Evolutionary conservation across 1,140 invertebrate genomes (phyloP).

Genomic region (Aphidius ervi): DNA sequence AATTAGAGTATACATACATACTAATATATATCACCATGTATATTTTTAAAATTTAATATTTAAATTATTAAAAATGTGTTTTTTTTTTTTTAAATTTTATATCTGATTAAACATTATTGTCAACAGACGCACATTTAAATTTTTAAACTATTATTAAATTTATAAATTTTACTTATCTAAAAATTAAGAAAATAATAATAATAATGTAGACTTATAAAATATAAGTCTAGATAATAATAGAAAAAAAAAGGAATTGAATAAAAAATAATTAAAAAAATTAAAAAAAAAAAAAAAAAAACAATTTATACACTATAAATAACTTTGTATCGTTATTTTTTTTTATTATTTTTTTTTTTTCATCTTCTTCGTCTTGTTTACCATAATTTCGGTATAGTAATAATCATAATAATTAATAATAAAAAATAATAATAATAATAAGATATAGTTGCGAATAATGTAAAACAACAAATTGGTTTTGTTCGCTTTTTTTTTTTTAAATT

Average conservation of each 20-base stretch:
- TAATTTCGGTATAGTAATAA: conserved; percentile 12
- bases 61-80: not conserved
- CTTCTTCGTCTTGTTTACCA: conserved; percentile 16
- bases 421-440: conserved; percentile 22
- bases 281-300: not conserved
- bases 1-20: no score
- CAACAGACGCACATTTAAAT: no score
- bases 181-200: no score
- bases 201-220: no score
- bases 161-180: no score
- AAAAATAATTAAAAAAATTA: conserved; percentile 4
- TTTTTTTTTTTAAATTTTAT: no score
- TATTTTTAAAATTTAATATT: not conserved
- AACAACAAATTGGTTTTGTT: conserved; percentile 22
- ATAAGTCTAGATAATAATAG: conserved; percentile 1
- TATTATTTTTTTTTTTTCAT: conserved; percentile 14
- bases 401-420: conserved; percentile 1
- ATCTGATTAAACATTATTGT: no score
- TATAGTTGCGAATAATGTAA: conserved; percentile 21
- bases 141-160: no score
- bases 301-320: not conserved
- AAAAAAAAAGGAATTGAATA: conserved; percentile 7
- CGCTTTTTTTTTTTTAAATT: conserved; percentile 17
- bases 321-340: no score
- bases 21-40: not conserved